Conservation (phyloP, 2,797 vertebrate genomes). For the Oreochromis mossambicus region DNA sequence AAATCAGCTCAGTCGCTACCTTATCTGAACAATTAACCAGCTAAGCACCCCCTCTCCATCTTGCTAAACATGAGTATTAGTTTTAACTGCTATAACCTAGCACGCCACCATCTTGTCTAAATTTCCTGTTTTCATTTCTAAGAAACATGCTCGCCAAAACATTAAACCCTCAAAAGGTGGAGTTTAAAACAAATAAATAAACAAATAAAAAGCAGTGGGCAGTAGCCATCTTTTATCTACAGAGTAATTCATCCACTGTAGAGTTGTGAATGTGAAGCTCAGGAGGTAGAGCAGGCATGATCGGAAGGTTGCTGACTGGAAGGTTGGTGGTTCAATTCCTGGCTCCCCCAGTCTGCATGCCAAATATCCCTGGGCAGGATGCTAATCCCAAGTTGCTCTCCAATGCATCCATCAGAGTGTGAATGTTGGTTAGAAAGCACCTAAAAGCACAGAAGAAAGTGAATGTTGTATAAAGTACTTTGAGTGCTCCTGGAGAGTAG, state of each 20-base stretch:
- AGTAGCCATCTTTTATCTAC: neutral
- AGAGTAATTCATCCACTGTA: neutral
- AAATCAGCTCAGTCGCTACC: too few relatives aligned
- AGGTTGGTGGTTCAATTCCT: neutral
- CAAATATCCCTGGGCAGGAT: neutral
- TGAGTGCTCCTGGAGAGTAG: neutral
- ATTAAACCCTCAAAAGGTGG: neutral
- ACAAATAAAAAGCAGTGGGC: neutral
- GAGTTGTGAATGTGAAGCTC: neutral
- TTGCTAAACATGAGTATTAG: neutral
- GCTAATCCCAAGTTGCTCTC: neutral
- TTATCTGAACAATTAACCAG: too few relatives aligned
- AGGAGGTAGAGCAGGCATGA: neutral
- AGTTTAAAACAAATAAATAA: neutral
- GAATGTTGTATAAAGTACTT: neutral
- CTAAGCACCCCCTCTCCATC: too few relatives aligned
- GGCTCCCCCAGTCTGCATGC: neutral
- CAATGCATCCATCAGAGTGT: neutral
- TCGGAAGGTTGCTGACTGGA: neutral
- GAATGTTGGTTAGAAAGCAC: neutral
- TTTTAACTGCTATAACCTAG: neutral
- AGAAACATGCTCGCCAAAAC: neutral
- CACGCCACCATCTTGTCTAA: neutral
- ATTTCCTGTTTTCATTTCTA: neutral
- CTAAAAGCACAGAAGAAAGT: too few relatives aligned